Conservation (phyloP, 2,888 invertebrate genomes). For the Xestia xanthographa region DNA sequence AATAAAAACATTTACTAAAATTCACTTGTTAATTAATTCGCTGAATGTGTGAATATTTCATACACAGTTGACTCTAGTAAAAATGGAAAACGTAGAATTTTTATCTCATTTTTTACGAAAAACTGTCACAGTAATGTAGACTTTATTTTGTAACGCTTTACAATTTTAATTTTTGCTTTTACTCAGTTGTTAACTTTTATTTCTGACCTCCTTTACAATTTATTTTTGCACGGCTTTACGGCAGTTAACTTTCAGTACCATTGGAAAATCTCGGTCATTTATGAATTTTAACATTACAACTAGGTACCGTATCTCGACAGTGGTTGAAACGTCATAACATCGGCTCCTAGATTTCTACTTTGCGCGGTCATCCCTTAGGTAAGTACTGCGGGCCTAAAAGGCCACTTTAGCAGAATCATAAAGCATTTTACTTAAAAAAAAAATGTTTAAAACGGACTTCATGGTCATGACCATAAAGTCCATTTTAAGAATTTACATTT, state of each 20-base stretch:
- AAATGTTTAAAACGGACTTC: too few species aligned
- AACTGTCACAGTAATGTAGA: background rate
- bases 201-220: background rate
- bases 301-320: background rate
- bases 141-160: background rate
- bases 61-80: background rate
- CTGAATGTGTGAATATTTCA: slow-evolving; percentile 5
- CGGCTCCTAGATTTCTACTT: background rate
- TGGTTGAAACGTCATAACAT: background rate
- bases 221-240: background rate
- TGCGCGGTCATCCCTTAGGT: too few species aligned
- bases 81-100: background rate
- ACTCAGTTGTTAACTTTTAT: background rate
- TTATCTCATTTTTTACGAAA: slow-evolving; percentile 8
- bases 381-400: too few species aligned
- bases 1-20: background rate
- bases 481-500: too few species aligned
- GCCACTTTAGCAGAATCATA: too few species aligned
- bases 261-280: background rate
- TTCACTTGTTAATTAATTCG: background rate
- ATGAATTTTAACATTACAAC: background rate
- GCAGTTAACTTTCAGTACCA: background rate
- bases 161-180: background rate
- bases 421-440: too few species aligned
- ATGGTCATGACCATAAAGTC: too few species aligned